Evolutionary conservation across 1,140 invertebrate species (phyloP).

Genomic region (Scaptomyza pallida): DNA sequence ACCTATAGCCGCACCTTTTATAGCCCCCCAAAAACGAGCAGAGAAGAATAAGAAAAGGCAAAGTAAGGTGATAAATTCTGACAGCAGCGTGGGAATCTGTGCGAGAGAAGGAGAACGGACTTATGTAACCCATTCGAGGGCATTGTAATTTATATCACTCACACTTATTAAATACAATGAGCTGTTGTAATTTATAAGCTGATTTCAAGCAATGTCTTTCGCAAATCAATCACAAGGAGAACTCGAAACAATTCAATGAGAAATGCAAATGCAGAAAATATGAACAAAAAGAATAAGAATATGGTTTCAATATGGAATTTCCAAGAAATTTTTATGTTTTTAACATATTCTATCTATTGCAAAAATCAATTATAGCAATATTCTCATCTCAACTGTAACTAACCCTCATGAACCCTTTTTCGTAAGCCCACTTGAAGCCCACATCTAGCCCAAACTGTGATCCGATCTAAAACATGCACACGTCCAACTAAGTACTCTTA

Average conservation of each 20-base stretch:
- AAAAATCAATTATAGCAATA: not conserved
- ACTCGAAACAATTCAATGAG: conserved; percentile 46
- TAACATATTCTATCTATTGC: conserved; percentile 1
- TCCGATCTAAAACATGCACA: conserved; percentile 9
- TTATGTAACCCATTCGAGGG: conserved; percentile 57
- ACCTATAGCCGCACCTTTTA: no score
- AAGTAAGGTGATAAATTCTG: conserved; percentile 53
- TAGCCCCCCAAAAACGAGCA: conserved; percentile 9
- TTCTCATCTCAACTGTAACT: not conserved
- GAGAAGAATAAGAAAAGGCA: conserved; percentile 27
- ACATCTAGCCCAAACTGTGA: conserved; percentile 10
- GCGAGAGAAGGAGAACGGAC: conserved; percentile 20
- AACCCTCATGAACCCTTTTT: conserved; percentile 36
- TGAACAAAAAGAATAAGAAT: not conserved
- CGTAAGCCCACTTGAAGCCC: conserved; percentile 16
- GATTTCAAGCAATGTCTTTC: conserved; percentile 52
- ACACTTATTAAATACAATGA: conserved; percentile 68
- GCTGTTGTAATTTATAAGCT: conserved; percentile 74
- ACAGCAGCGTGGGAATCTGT: conserved; percentile 69
- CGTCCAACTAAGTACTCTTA: conserved; percentile 25
- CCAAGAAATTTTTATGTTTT: no score
- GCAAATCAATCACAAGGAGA: conserved; percentile 62
- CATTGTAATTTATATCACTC: conserved; percentile 46
- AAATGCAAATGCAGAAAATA: conserved; percentile 56
- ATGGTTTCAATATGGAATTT: no score